These are phyloP conservation scores for Ostrea denselamellosa DNA, from an alignment of 1,140 invertebrate genomes.

Conservation along the genomic window DNA sequence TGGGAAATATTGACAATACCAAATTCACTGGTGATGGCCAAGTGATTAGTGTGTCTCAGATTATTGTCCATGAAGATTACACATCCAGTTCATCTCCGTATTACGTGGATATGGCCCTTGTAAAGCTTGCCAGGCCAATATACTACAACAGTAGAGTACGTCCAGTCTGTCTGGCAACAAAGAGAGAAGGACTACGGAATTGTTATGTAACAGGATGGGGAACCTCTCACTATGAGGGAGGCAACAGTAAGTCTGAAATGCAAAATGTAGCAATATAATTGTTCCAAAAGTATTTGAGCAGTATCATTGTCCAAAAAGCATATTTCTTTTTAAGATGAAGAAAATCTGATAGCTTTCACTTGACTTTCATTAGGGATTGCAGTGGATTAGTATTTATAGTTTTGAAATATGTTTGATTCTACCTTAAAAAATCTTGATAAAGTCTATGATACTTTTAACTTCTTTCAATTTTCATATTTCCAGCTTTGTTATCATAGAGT, in stretches of 20 bases:
- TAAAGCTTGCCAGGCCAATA: not conserved
- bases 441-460: too few relatives aligned
- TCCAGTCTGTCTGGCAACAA: conserved; percentile 10
- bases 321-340: too few relatives aligned
- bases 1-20: conserved; percentile 11
- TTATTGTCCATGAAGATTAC: not conserved
- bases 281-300: not conserved
- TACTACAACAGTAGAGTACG: not conserved
- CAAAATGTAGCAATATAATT: not conserved
- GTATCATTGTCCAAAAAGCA: not conserved
- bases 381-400: not conserved
- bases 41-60: not conserved
- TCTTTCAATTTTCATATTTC: too few relatives aligned
- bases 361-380: not conserved
- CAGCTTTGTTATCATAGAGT: too few relatives aligned
- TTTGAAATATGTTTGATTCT: not conserved
- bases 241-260: not conserved
- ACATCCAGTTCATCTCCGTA: not conserved
- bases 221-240: not conserved
- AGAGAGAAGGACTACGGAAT: not conserved
- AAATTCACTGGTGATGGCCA: not conserved
- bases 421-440: too few relatives aligned
- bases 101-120: conserved; percentile 14
- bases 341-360: not conserved
- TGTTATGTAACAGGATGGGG: conserved; percentile 46